Evolutionary conservation across 1,140 invertebrate species (phyloP).

Genomic region (Rhyacophila brunnea): DNA sequence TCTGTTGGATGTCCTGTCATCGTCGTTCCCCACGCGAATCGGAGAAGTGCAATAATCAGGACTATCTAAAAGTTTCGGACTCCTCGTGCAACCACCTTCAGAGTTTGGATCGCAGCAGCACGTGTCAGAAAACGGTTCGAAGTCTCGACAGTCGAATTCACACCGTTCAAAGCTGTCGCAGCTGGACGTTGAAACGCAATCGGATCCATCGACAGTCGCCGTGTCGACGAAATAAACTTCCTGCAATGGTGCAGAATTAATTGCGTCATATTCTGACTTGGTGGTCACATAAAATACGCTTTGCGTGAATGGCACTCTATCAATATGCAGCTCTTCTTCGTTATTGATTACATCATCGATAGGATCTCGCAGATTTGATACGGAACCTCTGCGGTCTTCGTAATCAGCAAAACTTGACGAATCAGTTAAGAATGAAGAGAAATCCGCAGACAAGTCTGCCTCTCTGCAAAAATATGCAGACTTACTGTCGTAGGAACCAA

Average conservation of each 20-base stretch:
- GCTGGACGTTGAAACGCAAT: constrained; percentile 50
- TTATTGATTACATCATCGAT: constrained; percentile 35
- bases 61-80: constrained; percentile 51
- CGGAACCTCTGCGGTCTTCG: constrained; percentile 47
- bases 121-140: constrained; percentile 58
- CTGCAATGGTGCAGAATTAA: constrained; percentile 37
- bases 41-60: constrained; percentile 40
- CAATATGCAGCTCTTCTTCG: constrained; percentile 43
- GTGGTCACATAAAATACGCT: constrained; percentile 49
- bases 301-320: constrained; percentile 48
- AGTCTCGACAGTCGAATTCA: constrained; percentile 54
- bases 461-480: constrained; percentile 41
- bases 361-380: constrained; percentile 37
- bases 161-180: constrained; percentile 54
- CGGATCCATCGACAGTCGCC: constrained; percentile 40
- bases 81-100: constrained; percentile 51
- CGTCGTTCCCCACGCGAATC: constrained; percentile 48
- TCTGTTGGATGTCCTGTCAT: constrained; percentile 44
- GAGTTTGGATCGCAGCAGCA: constrained; percentile 53
- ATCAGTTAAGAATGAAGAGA: constrained; percentile 54
- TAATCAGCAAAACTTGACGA: constrained; percentile 54
- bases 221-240: constrained; percentile 48
- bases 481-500: constrained; percentile 38
- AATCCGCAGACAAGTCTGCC: constrained; percentile 49
- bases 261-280: constrained; percentile 41